phyloP scores from a whole-genome alignment of 2,797 vertebrate genomes.

The Holocentrus rufus region DNA sequence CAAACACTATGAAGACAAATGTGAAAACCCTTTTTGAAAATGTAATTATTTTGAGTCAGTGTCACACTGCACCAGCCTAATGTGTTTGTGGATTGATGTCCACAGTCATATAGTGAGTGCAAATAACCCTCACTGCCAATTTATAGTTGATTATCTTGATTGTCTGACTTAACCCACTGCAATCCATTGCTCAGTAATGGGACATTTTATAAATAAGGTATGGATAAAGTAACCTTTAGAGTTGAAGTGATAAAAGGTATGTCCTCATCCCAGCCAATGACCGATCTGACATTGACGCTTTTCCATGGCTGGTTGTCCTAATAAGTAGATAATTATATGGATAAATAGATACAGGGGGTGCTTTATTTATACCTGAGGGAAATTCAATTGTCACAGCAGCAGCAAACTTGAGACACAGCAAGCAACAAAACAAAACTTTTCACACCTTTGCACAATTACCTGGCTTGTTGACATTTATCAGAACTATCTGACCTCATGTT shows the following conservation, averaged over 20 bases:
- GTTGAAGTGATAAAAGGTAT: constrained; percentile 28
- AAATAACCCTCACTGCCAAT: constrained; percentile 49
- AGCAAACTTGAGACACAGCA: neutral
- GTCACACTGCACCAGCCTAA: constrained; percentile 44
- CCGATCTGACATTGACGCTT: constrained; percentile 22
- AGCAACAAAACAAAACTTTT: constrained; percentile 25
- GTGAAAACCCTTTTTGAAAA: constrained; percentile 42
- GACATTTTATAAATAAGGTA: constrained; percentile 50
- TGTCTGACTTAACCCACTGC: constrained; percentile 32
- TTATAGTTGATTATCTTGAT: constrained; percentile 60
- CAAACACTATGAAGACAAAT: constrained; percentile 45
- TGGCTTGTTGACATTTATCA: constrained; percentile 12
- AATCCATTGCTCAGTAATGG: constrained; percentile 45
- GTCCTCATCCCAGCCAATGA: neutral
- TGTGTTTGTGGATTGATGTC: constrained; percentile 50
- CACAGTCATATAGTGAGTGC: constrained; percentile 23
- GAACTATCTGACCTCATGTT: neutral
- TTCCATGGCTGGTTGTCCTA: constrained; percentile 20
- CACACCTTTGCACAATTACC: constrained; percentile 17
- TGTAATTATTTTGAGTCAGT: constrained; percentile 56
- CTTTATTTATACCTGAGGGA: constrained; percentile 13
- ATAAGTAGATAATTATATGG: constrained; percentile 19
- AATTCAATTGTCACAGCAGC: constrained; percentile 1
- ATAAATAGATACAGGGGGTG: constrained; percentile 27
- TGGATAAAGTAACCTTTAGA: constrained; percentile 49